Evolutionary conservation across 2,888 invertebrate species (phyloP).

Genomic region (Habrosyne pyritoides): DNA sequence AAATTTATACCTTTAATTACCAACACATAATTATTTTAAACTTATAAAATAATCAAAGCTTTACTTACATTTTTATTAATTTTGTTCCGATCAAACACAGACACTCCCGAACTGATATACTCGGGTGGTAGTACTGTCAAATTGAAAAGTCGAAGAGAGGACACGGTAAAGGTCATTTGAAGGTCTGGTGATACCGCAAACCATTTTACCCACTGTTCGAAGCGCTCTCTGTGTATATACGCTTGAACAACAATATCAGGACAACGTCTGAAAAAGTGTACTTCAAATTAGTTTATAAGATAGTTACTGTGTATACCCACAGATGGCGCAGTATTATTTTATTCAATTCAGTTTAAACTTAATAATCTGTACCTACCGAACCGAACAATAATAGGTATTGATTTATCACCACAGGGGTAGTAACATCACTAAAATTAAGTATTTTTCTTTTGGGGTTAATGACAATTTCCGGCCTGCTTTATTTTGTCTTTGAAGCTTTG

Average conservation of each 20-base stretch:
- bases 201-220: slow-evolving; percentile 21
- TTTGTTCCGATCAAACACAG: slow-evolving; percentile 50
- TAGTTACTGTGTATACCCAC: not conserved
- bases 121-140: slow-evolving; percentile 67
- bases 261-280: not conserved
- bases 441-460: not conserved
- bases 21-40: slow-evolving; percentile 10
- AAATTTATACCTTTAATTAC: slow-evolving; percentile 12
- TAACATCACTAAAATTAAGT: not conserved
- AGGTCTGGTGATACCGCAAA: slow-evolving; percentile 66
- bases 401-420: not conserved
- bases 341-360: not conserved
- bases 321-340: not conserved
- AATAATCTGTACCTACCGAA: no score
- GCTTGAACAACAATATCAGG: slow-evolving; percentile 14
- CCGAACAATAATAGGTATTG: no score
- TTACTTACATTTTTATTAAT: slow-evolving; percentile 47
- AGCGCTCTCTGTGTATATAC: slow-evolving; percentile 3
- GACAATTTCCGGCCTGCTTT: no score
- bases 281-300: not conserved
- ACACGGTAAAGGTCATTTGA: slow-evolving; percentile 80
- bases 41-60: slow-evolving; percentile 15
- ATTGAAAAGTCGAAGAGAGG: slow-evolving; percentile 59
- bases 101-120: slow-evolving; percentile 69
- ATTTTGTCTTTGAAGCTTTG: no score